phyloP scores from a whole-genome alignment of 92 coral and sea anemone genomes.

The Zoanthus sansibaricus region DNA sequence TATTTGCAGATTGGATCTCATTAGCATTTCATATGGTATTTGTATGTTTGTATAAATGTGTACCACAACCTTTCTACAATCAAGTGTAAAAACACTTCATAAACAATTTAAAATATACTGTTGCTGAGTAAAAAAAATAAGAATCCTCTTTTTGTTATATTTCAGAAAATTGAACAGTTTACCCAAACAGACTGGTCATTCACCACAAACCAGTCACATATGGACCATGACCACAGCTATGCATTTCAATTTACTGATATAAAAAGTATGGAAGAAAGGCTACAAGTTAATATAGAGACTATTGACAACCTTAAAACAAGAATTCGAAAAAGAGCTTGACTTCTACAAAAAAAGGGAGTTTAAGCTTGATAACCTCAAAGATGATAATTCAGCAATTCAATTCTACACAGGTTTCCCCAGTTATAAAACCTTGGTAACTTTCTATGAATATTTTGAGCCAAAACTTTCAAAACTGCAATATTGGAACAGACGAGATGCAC shows the following conservation, averaged over 20 bases:
- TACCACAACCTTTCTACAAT: neutral
- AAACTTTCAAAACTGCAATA: neutral
- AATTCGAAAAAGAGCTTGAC: constrained; percentile 16
- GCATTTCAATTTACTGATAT: neutral
- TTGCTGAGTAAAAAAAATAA: constrained; percentile 6
- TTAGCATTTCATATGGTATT: constrained; percentile 6
- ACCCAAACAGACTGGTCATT: constrained; percentile 13
- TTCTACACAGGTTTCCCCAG: constrained; percentile 33
- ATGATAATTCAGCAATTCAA: constrained; percentile 27
- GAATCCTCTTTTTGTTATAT: neutral
- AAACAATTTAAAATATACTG: neutral
- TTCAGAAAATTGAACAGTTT: neutral
- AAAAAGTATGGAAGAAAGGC: constrained; percentile 28
- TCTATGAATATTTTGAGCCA: constrained; percentile 37
- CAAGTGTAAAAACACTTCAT: neutral
- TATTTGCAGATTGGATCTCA: constrained; percentile 10
- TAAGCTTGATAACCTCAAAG: constrained; percentile 11
- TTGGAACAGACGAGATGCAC: neutral
- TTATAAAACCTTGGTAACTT: neutral
- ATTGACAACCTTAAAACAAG: constrained; percentile 24
- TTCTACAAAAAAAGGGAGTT: constrained; percentile 19
- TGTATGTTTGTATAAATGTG: constrained; percentile 8
- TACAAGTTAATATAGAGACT: constrained; percentile 24
- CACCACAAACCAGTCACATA: neutral
- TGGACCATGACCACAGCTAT: neutral